Evolutionary conservation across 2,113 vertebrate genomes (phyloP).

Genomic region (Talpa occidentalis): DNA sequence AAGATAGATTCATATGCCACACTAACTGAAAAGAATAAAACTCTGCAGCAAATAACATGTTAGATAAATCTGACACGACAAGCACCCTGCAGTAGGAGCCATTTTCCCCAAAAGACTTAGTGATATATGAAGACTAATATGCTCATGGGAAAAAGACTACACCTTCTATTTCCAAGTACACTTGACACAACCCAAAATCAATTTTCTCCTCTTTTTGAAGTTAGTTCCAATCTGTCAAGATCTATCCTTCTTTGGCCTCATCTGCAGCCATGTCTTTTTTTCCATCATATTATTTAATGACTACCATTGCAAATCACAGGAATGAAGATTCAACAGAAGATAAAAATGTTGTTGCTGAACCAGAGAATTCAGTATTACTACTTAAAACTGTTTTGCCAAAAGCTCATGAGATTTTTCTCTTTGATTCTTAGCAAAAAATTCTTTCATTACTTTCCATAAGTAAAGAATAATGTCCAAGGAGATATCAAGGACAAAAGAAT

Average conservation of each 20-base stretch:
- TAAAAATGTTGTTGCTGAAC: slow-evolving; percentile 26
- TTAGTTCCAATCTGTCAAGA: slow-evolving; percentile 69
- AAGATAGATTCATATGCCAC: slow-evolving; percentile 40
- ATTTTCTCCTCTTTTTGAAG: slow-evolving; percentile 69
- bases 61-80: slow-evolving; percentile 69
- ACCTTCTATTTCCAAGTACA: slow-evolving; percentile 69
- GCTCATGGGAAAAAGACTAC: slow-evolving; percentile 19
- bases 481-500: slow-evolving; percentile 56
- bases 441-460: neutral
- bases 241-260: slow-evolving; percentile 38
- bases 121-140: slow-evolving; percentile 56
- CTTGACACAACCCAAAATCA: slow-evolving; percentile 72
- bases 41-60: slow-evolving; percentile 58
- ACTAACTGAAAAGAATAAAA: slow-evolving; percentile 48
- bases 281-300: slow-evolving; percentile 60
- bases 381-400: slow-evolving; percentile 36
- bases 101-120: slow-evolving; percentile 58
- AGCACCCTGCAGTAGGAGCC: slow-evolving; percentile 26
- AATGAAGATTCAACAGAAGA: slow-evolving; percentile 31
- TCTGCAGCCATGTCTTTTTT: slow-evolving; percentile 52
- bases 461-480: slow-evolving; percentile 29
- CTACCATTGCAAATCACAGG: slow-evolving; percentile 62
- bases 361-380: slow-evolving; percentile 10
- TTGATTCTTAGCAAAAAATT: slow-evolving; percentile 7
- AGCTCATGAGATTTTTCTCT: slow-evolving; percentile 31